Evolutionary conservation across 2,888 invertebrate genomes (phyloP).

Genomic region (Eristalis tenax): DNA sequence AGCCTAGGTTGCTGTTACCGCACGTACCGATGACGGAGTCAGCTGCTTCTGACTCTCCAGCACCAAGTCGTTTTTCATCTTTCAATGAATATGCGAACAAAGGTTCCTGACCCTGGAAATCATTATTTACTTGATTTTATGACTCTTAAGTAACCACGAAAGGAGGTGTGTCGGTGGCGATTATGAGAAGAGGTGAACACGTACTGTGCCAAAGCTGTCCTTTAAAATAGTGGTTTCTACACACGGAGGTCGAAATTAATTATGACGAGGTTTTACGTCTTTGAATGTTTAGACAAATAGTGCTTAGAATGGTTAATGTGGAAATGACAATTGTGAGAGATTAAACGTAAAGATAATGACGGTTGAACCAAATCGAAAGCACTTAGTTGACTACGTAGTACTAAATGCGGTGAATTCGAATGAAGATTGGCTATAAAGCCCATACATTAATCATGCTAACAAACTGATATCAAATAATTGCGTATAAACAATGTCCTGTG

Average conservation of each 20-base stretch:
- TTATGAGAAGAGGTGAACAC: slow-evolving; percentile 24
- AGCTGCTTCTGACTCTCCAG: background rate
- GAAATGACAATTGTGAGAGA: background rate
- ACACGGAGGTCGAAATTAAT: background rate
- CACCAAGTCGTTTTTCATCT: background rate
- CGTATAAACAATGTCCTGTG: no score
- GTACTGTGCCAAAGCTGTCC: slow-evolving; percentile 1
- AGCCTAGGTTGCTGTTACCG: background rate
- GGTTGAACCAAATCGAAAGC: no score
- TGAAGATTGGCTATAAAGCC: no score
- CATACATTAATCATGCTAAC: no score
- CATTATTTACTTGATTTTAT: slow-evolving; percentile 49
- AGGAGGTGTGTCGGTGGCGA: slow-evolving; percentile 39
- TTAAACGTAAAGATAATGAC: background rate
- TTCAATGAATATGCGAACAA: background rate
- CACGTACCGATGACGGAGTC: background rate
- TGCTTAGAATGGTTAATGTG: background rate
- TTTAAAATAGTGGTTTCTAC: background rate
- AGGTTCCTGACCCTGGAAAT: slow-evolving; percentile 49
- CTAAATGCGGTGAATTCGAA: no score
- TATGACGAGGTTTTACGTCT: background rate
- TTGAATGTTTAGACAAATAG: background rate
- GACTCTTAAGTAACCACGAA: slow-evolving; percentile 31
- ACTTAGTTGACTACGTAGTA: no score
- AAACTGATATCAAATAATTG: no score